A percentile compares a stretch with the other conserved stretches of the same genome.
Evolutionary conservation across 2,113 vertebrate species (phyloP).

Genomic region (Nycticebus coucang): DNA sequence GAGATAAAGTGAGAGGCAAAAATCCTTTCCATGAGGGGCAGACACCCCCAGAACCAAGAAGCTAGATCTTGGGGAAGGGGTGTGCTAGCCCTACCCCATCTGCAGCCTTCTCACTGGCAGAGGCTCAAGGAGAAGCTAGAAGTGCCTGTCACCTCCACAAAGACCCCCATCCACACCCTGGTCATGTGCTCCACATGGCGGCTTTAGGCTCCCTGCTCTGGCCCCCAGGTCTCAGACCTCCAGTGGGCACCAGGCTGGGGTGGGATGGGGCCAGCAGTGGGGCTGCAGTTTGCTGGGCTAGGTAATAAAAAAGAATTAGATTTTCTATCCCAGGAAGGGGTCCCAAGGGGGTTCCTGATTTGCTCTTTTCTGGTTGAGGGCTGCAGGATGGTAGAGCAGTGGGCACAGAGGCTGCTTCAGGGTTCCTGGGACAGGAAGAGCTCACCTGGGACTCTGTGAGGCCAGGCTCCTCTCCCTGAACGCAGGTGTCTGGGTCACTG

Average conservation of each 20-base stretch:
- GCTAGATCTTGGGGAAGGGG: neutral
- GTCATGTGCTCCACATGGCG: no score
- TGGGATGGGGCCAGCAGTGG: neutral
- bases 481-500: no score
- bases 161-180: neutral
- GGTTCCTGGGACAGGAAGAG: neutral
- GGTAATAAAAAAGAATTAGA: neutral
- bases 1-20: neutral
- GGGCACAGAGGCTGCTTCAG: no score
- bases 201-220: neutral
- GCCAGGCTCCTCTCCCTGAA: neutral
- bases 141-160: neutral
- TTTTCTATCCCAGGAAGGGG: neutral
- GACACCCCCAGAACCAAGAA: neutral
- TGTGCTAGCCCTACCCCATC: neutral
- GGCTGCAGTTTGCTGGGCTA: neutral
- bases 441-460: fast-evolving
- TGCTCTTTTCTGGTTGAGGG: neutral
- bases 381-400: no score
- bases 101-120: neutral
- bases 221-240: no score
- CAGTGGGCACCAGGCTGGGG: neutral
- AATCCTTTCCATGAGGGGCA: no score
- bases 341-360: neutral
- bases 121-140: no score